Percentiles rank a stretch among this genome's conserved stretches.
Evolutionary conservation across 2,113 vertebrate species (phyloP).

Genomic region (Dasyornis broadbenti): DNA sequence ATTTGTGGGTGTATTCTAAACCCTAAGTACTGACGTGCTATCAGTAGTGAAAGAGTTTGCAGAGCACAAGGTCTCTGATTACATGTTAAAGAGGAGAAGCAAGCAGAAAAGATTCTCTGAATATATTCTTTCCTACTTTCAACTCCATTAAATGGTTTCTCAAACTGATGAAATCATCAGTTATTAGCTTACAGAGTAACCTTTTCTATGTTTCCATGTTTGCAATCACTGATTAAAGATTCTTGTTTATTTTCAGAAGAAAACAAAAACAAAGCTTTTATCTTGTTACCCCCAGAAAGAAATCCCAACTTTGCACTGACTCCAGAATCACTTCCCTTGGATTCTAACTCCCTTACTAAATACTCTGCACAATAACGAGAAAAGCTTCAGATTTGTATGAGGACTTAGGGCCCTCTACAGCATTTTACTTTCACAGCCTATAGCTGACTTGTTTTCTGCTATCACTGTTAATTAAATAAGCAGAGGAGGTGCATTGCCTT

Average conservation of each 20-base stretch:
- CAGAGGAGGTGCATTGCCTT: not conserved
- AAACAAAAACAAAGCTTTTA: not conserved
- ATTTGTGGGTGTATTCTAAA: not conserved
- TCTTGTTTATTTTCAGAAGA: not conserved
- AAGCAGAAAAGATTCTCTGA: not conserved
- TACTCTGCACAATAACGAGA: not conserved
- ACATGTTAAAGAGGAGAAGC: not conserved
- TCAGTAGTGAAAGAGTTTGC: not conserved
- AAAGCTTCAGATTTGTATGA: not conserved
- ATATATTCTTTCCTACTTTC: not conserved
- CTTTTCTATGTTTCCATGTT: not conserved
- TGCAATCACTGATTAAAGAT: not conserved
- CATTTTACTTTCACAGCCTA: not conserved
- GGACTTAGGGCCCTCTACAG: not conserved
- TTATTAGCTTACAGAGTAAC: not conserved
- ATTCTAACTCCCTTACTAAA: not conserved
- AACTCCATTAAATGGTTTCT: not conserved
- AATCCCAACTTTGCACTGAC: not conserved
- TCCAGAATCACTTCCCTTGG: not conserved
- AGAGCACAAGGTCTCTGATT: not conserved
- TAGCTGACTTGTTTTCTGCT: not conserved
- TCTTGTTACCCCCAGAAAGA: not conserved
- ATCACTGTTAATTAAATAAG: not conserved
- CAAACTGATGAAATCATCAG: not conserved
- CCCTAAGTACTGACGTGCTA: not conserved